These are phyloP conservation scores for Horisme vitalbata DNA, from an alignment of 2,888 invertebrate species.

Conservation along the genomic window DNA sequence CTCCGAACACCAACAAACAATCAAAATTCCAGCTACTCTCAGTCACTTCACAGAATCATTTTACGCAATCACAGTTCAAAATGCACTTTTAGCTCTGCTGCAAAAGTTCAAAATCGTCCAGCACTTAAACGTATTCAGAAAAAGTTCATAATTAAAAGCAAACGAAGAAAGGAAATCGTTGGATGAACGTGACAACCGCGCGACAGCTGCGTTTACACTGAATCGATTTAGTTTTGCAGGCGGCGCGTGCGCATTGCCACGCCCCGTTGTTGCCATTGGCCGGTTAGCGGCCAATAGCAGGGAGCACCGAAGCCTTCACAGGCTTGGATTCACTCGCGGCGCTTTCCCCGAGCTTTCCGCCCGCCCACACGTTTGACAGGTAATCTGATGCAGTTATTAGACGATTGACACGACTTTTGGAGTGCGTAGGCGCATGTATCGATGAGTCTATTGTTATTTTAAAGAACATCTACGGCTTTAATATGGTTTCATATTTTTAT, in stretches of 20 bases:
- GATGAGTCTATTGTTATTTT: constrained; percentile 54
- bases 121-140: constrained; percentile 51
- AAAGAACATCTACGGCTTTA: too few relatives aligned
- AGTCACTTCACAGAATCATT: constrained; percentile 70
- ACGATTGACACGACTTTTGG: constrained; percentile 55
- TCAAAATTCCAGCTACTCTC: constrained; percentile 43
- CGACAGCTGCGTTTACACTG: constrained; percentile 76
- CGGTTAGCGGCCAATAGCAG: constrained; percentile 56
- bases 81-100: constrained; percentile 34
- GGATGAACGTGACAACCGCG: constrained; percentile 54
- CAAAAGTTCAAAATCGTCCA: constrained; percentile 36
- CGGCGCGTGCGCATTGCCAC: constrained; percentile 74
- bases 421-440: constrained; percentile 66
- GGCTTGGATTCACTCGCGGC: constrained; percentile 29
- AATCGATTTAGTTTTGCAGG: constrained; percentile 52
- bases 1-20: constrained; percentile 41
- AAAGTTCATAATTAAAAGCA: constrained; percentile 65
- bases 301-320: constrained; percentile 56
- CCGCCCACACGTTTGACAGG: constrained; percentile 68
- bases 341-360: constrained; percentile 66
- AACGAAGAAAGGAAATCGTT: constrained; percentile 42
- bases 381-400: constrained; percentile 54
- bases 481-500: too few relatives aligned
- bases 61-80: constrained; percentile 38
- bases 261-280: constrained; percentile 62